Conservation (phyloP, 2,797 vertebrate genomes). For the Chanos chanos region DNA sequence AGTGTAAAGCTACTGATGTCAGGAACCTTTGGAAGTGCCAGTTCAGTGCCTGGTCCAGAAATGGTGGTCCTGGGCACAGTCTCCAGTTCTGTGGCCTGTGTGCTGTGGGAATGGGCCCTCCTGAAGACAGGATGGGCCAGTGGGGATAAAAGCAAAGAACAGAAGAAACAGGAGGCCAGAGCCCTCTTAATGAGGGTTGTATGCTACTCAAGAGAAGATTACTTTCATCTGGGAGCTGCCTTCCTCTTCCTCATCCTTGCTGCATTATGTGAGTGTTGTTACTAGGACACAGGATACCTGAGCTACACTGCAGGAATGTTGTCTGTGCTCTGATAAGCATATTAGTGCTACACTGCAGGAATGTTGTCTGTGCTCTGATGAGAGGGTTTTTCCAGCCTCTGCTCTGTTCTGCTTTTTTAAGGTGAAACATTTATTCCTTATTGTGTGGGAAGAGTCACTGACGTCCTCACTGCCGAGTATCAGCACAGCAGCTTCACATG, state of each 20-base stretch:
- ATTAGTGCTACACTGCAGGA: background rate
- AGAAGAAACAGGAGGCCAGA: slow-evolving; percentile 32
- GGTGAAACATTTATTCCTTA: slow-evolving; percentile 77
- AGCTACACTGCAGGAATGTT: background rate
- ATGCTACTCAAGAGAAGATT: slow-evolving; percentile 66
- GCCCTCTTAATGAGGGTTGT: slow-evolving; percentile 63
- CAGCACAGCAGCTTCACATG: slow-evolving; percentile 53
- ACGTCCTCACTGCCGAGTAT: slow-evolving; percentile 61
- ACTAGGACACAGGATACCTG: background rate
- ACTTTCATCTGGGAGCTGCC: slow-evolving; percentile 57
- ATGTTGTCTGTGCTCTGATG: background rate
- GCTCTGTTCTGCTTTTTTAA: slow-evolving; percentile 49
- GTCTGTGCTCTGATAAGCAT: background rate
- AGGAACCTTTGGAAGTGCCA: background rate
- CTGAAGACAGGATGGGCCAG: background rate
- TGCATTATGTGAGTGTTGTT: slow-evolving; percentile 72
- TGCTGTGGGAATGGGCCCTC: slow-evolving; percentile 63
- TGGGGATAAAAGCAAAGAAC: slow-evolving; percentile 1
- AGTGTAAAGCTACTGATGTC: slow-evolving; percentile 43
- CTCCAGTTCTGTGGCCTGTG: slow-evolving; percentile 51
- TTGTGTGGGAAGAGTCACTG: slow-evolving; percentile 78
- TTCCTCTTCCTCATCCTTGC: slow-evolving; percentile 73
- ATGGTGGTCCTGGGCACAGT: slow-evolving; percentile 43
- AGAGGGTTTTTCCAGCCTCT: background rate
- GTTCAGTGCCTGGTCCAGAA: slow-evolving; percentile 41